Percentiles rank a stretch among this genome's conserved stretches.
phyloP scores from a whole-genome alignment of 64 coral and sea anemone genomes.

The Montipora cactus region DNA sequence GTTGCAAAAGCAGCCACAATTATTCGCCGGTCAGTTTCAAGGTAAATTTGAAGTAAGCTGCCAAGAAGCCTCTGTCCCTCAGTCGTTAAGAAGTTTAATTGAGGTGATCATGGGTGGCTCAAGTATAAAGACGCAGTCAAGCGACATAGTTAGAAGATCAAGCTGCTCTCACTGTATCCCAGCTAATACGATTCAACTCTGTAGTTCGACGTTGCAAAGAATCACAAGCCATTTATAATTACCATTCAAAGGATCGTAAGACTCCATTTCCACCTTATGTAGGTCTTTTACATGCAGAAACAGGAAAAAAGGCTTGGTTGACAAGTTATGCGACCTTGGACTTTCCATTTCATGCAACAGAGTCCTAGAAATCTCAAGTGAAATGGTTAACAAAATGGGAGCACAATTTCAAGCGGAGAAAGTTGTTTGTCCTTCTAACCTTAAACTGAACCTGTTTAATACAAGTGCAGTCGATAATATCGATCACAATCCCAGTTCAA shows the following conservation, averaged over 20 bases:
- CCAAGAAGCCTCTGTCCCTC: too few species aligned
- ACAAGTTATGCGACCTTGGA: conserved; percentile 61
- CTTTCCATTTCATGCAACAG: conserved; percentile 72
- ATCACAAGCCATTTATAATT: background rate
- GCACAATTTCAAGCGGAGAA: conserved; percentile 57
- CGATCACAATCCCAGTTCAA: conserved; percentile 60
- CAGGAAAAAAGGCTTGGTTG: conserved; percentile 72
- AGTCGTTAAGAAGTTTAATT: too few species aligned
- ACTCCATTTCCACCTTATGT: conserved; percentile 25
- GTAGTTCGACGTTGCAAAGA: too few species aligned
- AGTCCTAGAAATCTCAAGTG: conserved; percentile 66
- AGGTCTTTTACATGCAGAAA: conserved; percentile 73
- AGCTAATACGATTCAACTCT: too few species aligned
- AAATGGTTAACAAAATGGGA: conserved; percentile 67
- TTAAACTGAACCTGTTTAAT: conserved; percentile 66
- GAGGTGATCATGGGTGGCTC: too few species aligned
- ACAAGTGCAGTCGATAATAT: conserved; percentile 59
- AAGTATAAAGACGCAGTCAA: conserved; percentile 22
- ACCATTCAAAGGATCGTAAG: background rate
- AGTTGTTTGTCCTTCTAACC: conserved; percentile 66
- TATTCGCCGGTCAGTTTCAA: too few species aligned
- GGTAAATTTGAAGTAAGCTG: too few species aligned
- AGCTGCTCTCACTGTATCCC: background rate
- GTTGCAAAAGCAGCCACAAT: too few species aligned
- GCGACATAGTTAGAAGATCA: background rate